These are phyloP conservation scores for Hippasteria phrygiana DNA, from an alignment of 53 echinoderm and acorn worm genomes.

Conservation along the genomic window DNA sequence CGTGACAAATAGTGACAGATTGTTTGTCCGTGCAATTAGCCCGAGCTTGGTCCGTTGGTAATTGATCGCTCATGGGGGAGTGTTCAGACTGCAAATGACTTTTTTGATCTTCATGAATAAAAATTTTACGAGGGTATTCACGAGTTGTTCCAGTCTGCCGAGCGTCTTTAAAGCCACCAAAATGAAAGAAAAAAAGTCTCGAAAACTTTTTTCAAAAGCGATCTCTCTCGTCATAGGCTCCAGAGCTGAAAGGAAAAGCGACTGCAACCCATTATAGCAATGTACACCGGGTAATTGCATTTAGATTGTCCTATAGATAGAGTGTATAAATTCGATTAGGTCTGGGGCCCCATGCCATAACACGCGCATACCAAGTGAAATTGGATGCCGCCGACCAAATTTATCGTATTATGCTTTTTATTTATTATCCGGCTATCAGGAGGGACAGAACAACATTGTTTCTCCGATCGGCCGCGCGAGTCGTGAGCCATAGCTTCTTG, in stretches of 20 bases:
- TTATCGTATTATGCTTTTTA: conserved; percentile 70
- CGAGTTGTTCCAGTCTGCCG: conserved; percentile 77
- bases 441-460: neutral
- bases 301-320: conserved; percentile 79
- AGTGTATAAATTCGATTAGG: conserved; percentile 68
- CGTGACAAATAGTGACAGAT: conserved; percentile 99
- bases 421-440: conserved; percentile 37
- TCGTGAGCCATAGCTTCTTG: neutral
- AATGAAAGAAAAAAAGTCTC: conserved; percentile 18
- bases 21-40: conserved; percentile 99
- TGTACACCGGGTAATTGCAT: conserved; percentile 84
- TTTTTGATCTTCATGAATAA: conserved; percentile 84
- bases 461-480: neutral
- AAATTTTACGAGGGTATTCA: conserved; percentile 90
- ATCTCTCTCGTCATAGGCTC: neutral
- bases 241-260: conserved; percentile 42
- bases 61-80: conserved; percentile 90
- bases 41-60: conserved; percentile 82
- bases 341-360: conserved; percentile 55
- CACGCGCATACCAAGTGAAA: conserved; percentile 73
- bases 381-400: conserved; percentile 73
- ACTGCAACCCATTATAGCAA: conserved; percentile 67
- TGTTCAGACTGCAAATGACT: conserved; percentile 82
- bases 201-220: conserved; percentile 43
- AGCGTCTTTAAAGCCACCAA: conserved; percentile 54